Base-by-base conservation (phyloP, 2,113 vertebrate species). In the Leptosomus discolor region DNA sequence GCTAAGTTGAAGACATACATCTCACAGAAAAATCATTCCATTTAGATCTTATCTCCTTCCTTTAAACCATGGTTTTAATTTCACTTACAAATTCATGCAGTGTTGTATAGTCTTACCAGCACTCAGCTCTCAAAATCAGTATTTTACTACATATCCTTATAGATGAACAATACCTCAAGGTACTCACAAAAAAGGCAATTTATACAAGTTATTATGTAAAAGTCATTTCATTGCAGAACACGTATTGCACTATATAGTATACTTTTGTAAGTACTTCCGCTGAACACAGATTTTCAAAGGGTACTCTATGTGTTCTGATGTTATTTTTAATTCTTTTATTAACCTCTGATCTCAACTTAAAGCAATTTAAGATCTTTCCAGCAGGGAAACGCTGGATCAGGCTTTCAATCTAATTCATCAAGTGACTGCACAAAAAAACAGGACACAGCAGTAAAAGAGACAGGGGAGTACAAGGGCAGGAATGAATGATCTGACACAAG, bases 321-420 rank as follows among this genome's bases (percentile, higher is more conserved):
- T 45, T 83, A 83, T 74, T 94, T 95, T 92, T 69, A 90, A 83
- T 83, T 95, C 7, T 83, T 85, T 88, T 69, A 82, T 80, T 95
- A 95, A 89, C 20, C 43, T 63, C 60, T 84, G 50, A 92, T 70
- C 79, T 51, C 45, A 91, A 51, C 41, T 64, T 91, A 54, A 85
- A 96, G 85, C 70, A 94, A 92, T 61, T 78, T 54, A 75, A 94
- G 41, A 34, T 67, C 43, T 76, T 90, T 76, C 50, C 78, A 80
- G 21, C 43, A 88, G 46, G 29, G 27, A 90, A 92, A 85, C 58
- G 67, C 41, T 18, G 32, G 32, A 70, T 88, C 37, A 43, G 16
- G 32, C 17, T 94, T 94, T 94, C 64, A 92, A 69, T 53, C 27
- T 65, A 75, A 73, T 63, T 91, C n/a, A 69, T 82, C 67, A 80